Percentiles rank a stretch among this genome's conserved stretches.
These are phyloP conservation scores for Lineus longissimus DNA, from an alignment of 1,140 invertebrate genomes.

Conservation along the genomic window DNA sequence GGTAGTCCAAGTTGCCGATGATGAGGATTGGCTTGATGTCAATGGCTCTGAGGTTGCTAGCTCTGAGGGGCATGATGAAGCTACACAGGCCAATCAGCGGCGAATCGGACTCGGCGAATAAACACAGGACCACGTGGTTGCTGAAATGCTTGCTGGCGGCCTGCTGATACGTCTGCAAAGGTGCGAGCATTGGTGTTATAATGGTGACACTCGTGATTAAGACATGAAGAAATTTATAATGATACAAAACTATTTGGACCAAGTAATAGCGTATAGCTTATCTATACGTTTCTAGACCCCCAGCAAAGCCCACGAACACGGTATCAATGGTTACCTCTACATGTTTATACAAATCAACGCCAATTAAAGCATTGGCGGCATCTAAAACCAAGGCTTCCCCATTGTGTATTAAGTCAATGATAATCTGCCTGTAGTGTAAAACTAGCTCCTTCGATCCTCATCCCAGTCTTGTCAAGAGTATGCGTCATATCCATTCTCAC, in stretches of 20 bases:
- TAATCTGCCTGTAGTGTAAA: too few species aligned
- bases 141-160: constrained; percentile 42
- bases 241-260: not conserved
- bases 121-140: constrained; percentile 92
- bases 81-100: constrained; percentile 74
- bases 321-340: too few species aligned
- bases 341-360: too few species aligned
- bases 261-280: not conserved
- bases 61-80: constrained; percentile 54
- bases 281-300: too few species aligned
- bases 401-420: too few species aligned
- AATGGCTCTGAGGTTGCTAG: constrained; percentile 97
- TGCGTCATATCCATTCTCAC: not conserved
- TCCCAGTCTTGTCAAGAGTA: too few species aligned
- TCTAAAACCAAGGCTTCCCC: too few species aligned
- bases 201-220: not conserved
- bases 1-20: constrained; percentile 95
- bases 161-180: not conserved
- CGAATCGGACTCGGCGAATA: constrained; percentile 95
- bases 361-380: too few species aligned
- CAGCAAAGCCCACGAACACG: too few species aligned
- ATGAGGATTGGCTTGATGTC: constrained; percentile 98
- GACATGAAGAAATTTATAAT: constrained; percentile 2
- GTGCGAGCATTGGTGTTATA: not conserved
- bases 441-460: too few species aligned